Percentiles rank a stretch among this genome's conserved stretches.
phyloP scores from a whole-genome alignment of 2,888 invertebrate genomes.

The Drosophila infuscata region DNA sequence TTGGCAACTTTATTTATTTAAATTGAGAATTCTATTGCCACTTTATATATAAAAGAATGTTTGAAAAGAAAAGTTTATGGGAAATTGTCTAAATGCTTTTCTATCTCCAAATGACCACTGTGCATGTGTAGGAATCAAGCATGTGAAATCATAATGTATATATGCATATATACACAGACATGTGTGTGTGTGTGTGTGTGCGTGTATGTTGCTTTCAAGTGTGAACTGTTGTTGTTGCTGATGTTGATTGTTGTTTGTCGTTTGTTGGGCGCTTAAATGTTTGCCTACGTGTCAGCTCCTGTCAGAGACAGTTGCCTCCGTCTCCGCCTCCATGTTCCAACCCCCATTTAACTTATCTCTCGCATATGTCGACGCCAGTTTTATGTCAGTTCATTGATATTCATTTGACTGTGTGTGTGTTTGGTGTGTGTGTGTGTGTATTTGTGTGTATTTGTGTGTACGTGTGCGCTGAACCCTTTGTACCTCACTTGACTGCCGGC shows the following conservation, averaged over 20 bases:
- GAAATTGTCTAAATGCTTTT: background rate
- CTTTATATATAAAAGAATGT: background rate
- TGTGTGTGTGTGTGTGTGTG: background rate
- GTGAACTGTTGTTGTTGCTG: conserved; percentile 49
- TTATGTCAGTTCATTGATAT: conserved; percentile 79
- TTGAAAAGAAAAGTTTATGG: background rate
- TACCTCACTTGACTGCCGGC: conserved; percentile 42
- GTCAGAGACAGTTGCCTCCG: conserved; percentile 60
- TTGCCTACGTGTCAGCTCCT: conserved; percentile 76
- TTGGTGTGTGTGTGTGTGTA: conserved; percentile 36
- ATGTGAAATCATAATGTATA: conserved; percentile 11
- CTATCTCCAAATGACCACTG: background rate
- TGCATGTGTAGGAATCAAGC: conserved; percentile 1
- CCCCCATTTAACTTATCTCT: conserved; percentile 9
- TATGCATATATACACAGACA: background rate
- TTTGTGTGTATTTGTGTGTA: conserved; percentile 3
- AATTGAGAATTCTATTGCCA: background rate
- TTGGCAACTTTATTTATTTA: background rate
- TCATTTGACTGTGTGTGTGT: conserved; percentile 59
- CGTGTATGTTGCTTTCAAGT: conserved; percentile 34
- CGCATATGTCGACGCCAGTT: conserved; percentile 56
- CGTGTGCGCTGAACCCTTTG: conserved; percentile 35
- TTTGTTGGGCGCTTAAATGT: conserved; percentile 63
- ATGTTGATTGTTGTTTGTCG: conserved; percentile 49
- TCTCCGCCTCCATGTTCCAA: background rate